Evolutionary conservation across 2,888 invertebrate species (phyloP).

Genomic region (Seira musarum): DNA sequence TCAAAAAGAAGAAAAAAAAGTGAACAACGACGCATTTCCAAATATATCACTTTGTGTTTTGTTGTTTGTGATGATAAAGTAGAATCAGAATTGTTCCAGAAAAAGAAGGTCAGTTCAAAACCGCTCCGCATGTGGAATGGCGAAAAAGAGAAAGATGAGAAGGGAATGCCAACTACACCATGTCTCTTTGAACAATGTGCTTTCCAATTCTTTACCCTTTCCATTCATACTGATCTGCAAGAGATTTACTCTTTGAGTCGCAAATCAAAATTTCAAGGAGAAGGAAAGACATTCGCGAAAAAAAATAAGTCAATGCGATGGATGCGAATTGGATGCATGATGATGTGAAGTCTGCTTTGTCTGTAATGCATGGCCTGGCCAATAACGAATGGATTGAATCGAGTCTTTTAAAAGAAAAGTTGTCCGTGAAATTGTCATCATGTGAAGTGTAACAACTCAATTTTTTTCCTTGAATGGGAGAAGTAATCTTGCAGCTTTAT

Average conservation of each 20-base stretch:
- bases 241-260: conserved; percentile 33
- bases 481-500: too few relatives aligned
- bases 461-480: too few relatives aligned
- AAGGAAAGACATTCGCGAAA: conserved; percentile 35
- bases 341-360: too few relatives aligned
- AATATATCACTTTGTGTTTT: too few relatives aligned
- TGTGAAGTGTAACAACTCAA: conserved; percentile 44
- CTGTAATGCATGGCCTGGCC: too few relatives aligned
- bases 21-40: too few relatives aligned
- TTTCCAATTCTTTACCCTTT: conserved; percentile 3
- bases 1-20: too few relatives aligned
- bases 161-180: conserved; percentile 40
- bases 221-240: conserved; percentile 30
- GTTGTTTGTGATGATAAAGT: conserved; percentile 17
- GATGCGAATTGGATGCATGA: too few relatives aligned
- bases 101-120: conserved; percentile 33
- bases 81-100: neutral
- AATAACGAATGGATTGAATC: too few relatives aligned
- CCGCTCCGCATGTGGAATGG: conserved; percentile 1
- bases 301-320: conserved; percentile 17
- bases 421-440: conserved; percentile 39
- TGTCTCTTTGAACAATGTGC: too few relatives aligned
- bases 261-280: too few relatives aligned
- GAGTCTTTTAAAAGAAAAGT: too few relatives aligned
- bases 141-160: conserved; percentile 24